Percentiles rank a stretch among this genome's conserved stretches.
Conservation (phyloP, 2,113 vertebrate species). For the Nycticorax nycticorax region DNA sequence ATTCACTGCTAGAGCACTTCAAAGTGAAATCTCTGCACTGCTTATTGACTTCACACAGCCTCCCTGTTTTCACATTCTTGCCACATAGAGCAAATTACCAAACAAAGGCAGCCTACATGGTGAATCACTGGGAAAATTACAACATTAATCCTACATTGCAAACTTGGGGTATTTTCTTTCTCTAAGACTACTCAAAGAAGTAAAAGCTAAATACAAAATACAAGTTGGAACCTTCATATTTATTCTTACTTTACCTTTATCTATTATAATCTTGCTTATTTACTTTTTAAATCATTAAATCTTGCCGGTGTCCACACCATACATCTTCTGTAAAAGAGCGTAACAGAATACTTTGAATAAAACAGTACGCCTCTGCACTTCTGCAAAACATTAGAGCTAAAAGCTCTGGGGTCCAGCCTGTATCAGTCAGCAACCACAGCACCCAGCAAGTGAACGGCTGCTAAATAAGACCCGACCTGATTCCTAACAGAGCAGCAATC, state of each 20-base stretch:
- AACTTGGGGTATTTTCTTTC: background rate
- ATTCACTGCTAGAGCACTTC: background rate
- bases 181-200: background rate
- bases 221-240: background rate
- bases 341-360: background rate
- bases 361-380: background rate
- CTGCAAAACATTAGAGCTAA: background rate
- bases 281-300: background rate
- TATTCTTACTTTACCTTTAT: background rate
- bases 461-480: background rate
- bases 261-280: background rate
- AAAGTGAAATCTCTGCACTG: background rate
- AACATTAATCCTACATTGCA: background rate
- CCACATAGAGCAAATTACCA: background rate
- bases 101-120: background rate
- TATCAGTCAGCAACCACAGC: background rate
- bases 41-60: background rate
- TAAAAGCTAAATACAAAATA: background rate
- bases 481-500: background rate
- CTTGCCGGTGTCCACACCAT: background rate
- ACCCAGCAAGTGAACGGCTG: fast-evolving
- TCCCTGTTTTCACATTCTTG: background rate
- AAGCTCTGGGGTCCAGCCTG: background rate
- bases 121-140: background rate
- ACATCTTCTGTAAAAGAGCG: background rate